phyloP scores from a whole-genome alignment of 1,140 invertebrate genomes.

The Meloidogyne hapla region DNA sequence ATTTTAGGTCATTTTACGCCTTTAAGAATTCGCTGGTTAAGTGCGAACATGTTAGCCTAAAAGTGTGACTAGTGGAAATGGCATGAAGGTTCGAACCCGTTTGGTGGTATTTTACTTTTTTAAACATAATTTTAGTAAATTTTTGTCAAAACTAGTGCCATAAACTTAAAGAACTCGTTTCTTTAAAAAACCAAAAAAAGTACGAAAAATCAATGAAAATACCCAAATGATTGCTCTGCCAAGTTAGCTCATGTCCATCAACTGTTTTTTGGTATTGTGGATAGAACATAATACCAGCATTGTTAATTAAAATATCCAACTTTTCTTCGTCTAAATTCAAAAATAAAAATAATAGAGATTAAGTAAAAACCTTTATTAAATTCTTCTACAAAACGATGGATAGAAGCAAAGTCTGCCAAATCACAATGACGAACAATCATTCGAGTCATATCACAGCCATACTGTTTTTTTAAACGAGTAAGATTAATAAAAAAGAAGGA shows the following conservation, averaged over 20 bases:
- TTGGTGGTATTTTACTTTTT: not conserved
- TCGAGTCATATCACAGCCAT: slow-evolving; percentile 45
- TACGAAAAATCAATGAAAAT: not conserved
- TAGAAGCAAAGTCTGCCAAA: slow-evolving; percentile 34
- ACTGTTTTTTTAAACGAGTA: not conserved
- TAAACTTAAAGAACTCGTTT: too few species aligned
- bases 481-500: not conserved
- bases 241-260: slow-evolving; percentile 51
- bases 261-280: slow-evolving; percentile 43
- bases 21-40: too few species aligned
- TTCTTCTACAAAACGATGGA: slow-evolving; percentile 44
- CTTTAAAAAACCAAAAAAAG: not conserved
- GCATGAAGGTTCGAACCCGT: not conserved
- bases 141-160: too few species aligned
- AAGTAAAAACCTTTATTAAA: slow-evolving; percentile 38
- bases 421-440: slow-evolving; percentile 41
- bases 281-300: slow-evolving; percentile 54
- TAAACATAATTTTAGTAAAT: too few species aligned
- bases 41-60: too few species aligned
- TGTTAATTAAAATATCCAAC: slow-evolving; percentile 50
- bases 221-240: slow-evolving; percentile 52
- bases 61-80: not conserved
- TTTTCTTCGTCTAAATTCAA: slow-evolving; percentile 47
- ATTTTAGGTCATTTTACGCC: too few species aligned
- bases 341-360: not conserved